Base-by-base conservation (phyloP, 2,888 invertebrate genomes). In the Folsomia manolachei region DNA sequence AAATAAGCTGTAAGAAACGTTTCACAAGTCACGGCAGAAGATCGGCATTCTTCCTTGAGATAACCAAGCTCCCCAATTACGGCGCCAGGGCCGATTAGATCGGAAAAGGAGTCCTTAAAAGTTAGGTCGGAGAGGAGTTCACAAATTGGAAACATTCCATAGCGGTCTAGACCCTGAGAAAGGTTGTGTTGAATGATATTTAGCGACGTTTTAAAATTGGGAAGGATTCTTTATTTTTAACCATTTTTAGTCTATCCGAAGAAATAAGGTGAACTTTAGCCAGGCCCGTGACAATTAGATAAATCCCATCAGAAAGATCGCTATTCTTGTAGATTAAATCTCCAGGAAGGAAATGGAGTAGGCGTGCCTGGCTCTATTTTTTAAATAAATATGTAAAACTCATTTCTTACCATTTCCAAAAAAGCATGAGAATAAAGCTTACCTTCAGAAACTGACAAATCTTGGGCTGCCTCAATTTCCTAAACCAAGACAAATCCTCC, bases 1-100 rank as follows among this genome's bases (percentile, higher is more conserved):
- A 77, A 70, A 60, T 75, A 80, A 7, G 83, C 86, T 80, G 88
- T 87, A 0, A 87, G 87, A 0, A 87, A 86, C 0, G 88, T 87
- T 75, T 89, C 89, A 75, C 89, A 88, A 0, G 85, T 85, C 1
- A 87, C 87, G 0, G 86, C 86, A 76, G 88, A 88, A 76, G 86
- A 86, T 76, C 88, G 86, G 0, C 86, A 85, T 11, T 87, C 85
- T 27, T 85, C 86, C 0, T 88, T 89, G 19, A 89, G 81, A 0
- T 88, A 85, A 71, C 88, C 87, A 39, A 89, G 82, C 39, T 89
- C 88, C 0, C 89, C 89, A 23, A 89, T 84, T 9, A 88, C 87
- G 70, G 87, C 88, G 1, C 89, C 89, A 0, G 88, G 86, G 1
- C 88, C 87, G 18, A 89, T 85, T 76, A 86, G 88, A 76, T 89